A percentile compares a stretch with the other conserved stretches of the same genome.
Evolutionary conservation across 2,888 invertebrate species (phyloP).

Genomic region (Epinotia demarniana): DNA sequence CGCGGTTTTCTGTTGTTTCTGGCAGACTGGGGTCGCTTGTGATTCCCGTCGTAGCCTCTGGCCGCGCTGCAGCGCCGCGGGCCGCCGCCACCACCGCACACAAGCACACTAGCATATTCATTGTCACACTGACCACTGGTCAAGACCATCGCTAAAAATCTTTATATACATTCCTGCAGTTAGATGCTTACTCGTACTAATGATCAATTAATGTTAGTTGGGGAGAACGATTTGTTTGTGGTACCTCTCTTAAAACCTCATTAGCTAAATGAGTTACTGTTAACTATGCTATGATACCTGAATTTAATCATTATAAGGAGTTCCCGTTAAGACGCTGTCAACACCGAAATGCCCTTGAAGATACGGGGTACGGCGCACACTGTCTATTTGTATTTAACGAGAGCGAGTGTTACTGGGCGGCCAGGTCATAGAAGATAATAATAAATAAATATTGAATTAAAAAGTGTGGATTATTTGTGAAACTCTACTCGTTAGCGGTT

Average conservation of each 20-base stretch:
- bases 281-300: background rate
- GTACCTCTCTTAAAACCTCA: constrained; percentile 20
- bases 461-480: no score
- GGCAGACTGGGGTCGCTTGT: background rate
- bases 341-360: no score
- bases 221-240: constrained; percentile 13
- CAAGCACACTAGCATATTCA: constrained; percentile 4
- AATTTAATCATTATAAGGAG: no score
- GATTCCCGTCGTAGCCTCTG: background rate
- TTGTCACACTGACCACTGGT: background rate
- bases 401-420: no score
- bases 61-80: constrained; percentile 8
- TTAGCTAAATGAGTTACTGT: constrained; percentile 6
- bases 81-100: constrained; percentile 14
- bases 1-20: constrained; percentile 3
- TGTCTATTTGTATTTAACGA: no score
- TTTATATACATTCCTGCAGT: constrained; percentile 17
- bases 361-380: no score
- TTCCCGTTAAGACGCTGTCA: no score
- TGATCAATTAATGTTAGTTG: constrained; percentile 12
- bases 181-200: constrained; percentile 11
- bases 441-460: no score
- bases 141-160: background rate
- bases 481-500: no score
- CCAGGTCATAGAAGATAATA: no score